These are phyloP conservation scores for Gastracanthus pulcherrimus DNA, from an alignment of 2,888 invertebrate genomes.

Conservation along the genomic window DNA sequence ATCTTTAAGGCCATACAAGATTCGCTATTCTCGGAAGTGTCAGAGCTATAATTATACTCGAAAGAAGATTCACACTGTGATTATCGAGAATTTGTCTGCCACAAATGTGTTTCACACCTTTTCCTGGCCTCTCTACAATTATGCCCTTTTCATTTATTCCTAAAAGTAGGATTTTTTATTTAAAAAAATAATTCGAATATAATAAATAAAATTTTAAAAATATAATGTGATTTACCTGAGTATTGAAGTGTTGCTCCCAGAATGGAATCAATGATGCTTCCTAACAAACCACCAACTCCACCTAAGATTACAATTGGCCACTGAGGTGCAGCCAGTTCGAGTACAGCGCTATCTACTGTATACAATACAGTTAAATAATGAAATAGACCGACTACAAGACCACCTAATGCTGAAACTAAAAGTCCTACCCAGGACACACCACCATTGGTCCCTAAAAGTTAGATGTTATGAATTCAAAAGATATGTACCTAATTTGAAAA, in stretches of 20 bases:
- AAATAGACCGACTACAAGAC: constrained; percentile 84
- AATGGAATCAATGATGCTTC: constrained; percentile 90
- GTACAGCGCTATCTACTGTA: constrained; percentile 80
- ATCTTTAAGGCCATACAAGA: constrained; percentile 78
- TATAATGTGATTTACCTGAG: constrained; percentile 81
- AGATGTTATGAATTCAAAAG: constrained; percentile 24
- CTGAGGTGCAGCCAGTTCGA: constrained; percentile 84
- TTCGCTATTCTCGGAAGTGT: constrained; percentile 84
- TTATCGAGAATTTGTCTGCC: constrained; percentile 89
- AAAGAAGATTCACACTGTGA: constrained; percentile 92
- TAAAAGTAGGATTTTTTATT: constrained; percentile 74
- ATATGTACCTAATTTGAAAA: not conserved
- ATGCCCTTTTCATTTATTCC: constrained; percentile 84
- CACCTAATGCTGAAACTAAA: constrained; percentile 83
- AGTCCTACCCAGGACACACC: constrained; percentile 85
- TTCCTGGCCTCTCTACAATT: constrained; percentile 86
- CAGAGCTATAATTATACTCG: constrained; percentile 86
- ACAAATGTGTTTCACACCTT: constrained; percentile 86
- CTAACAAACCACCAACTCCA: constrained; percentile 86
- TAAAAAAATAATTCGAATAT: constrained; percentile 13
- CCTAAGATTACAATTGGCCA: constrained; percentile 89
- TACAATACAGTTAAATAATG: constrained; percentile 85
- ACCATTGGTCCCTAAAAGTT: constrained; percentile 88
- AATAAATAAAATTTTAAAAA: not conserved
- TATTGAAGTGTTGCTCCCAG: constrained; percentile 92